Evolutionary conservation across 2,113 vertebrate species (phyloP).

Genomic region (Perca schrenkii): DNA sequence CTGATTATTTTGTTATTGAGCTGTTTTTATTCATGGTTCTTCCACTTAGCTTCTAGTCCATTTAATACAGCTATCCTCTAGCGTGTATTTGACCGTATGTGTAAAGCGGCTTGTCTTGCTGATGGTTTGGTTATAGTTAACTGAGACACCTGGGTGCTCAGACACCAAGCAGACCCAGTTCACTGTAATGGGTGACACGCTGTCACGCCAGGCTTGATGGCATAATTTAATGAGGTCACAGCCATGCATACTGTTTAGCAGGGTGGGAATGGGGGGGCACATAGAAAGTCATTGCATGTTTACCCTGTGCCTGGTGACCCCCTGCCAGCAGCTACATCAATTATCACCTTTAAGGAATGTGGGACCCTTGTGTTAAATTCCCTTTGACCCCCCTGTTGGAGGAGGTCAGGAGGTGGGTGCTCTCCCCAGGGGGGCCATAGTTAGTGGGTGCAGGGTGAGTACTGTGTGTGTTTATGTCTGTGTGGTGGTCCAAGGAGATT

Average conservation of each 20-base stretch:
- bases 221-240: slow-evolving; percentile 78
- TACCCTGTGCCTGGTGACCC: slow-evolving; percentile 82
- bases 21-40: neutral
- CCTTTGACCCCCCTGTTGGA: slow-evolving; percentile 85
- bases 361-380: slow-evolving; percentile 85
- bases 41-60: slow-evolving; percentile 17
- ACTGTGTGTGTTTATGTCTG: slow-evolving; percentile 52
- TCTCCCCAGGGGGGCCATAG: slow-evolving; percentile 67
- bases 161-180: slow-evolving; percentile 60
- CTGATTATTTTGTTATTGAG: slow-evolving; percentile 24
- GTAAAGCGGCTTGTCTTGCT: slow-evolving; percentile 69
- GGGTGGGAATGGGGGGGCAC: slow-evolving; percentile 44
- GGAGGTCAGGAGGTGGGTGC: slow-evolving; percentile 80
- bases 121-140: slow-evolving; percentile 51
- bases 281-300: slow-evolving; percentile 78
- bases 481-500: slow-evolving; percentile 54
- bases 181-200: slow-evolving; percentile 54
- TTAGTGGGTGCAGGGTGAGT: slow-evolving; percentile 62
- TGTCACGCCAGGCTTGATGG: slow-evolving; percentile 70
- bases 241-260: slow-evolving; percentile 61
- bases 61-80: slow-evolving; percentile 51
- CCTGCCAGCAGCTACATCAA: slow-evolving; percentile 84
- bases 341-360: slow-evolving; percentile 91
- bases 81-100: slow-evolving; percentile 54
- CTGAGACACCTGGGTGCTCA: slow-evolving; percentile 75